Base-by-base conservation (phyloP, 2,113 vertebrate species). In the Porphyrio hochstetteri region DNA sequence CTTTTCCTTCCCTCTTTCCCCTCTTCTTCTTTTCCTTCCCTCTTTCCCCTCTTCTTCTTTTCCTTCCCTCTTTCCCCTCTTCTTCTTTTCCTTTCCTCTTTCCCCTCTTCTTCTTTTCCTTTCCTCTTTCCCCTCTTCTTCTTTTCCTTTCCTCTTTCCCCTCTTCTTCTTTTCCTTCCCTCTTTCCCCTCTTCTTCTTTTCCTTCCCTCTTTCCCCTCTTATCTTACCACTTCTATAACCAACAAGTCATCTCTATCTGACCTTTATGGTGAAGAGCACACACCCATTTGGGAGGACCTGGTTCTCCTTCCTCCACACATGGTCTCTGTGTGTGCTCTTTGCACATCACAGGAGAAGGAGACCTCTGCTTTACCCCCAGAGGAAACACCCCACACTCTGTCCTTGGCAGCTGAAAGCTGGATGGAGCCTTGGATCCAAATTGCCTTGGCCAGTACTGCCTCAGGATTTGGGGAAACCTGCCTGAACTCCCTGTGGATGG, bases 401-500 rank as follows among this genome's bases (percentile, higher is more conserved):
- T 88, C 67, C 63, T 57, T 48, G 28, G 35, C 67, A 83, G 44
- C 76, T 81, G 28, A 67, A 68, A 83, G n/a, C 57, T 78, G 72
- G 64, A 48, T 81, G 72, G 85, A 84, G 46, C 36, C 40, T 63
- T 60, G 40, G 64, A 11, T 50, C 63, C 3, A 11, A 46, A 16
- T 31, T 48, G 21, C 23, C 72, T 71, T 65, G 50, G 59, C 55
- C 4, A 1, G 13, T 16, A 42, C 28, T 7, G 2, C 81, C 61
- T 33, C 68, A 84, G 35, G 50, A 48, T 79, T 48, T 77, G n/a
- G 56, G 92, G 21, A 60, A 7, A n/a, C 48, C 35, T 93, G 69
- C 86, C 57, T 28, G 79, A 88, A 92, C 97, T 98, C 97, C 97
- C 96, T 94, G 92, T 7, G 57, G 65, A 74, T 93, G 33, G 81